These are phyloP conservation scores for Taenaris catops DNA, from an alignment of 2,888 invertebrate genomes.

Conservation along the genomic window DNA sequence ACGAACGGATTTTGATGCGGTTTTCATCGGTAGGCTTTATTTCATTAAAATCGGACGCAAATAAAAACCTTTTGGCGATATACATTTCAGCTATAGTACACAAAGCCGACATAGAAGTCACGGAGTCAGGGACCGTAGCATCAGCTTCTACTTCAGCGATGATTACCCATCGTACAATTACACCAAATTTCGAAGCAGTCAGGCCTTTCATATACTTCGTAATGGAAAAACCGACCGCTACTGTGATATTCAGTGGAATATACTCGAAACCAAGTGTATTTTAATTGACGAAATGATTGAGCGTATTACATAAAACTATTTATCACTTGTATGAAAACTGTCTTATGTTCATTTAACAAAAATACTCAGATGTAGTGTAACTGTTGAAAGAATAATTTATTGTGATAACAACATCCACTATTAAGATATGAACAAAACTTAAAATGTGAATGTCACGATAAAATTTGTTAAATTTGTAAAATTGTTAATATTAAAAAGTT, in stretches of 20 bases:
- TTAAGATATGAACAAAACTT: conserved; percentile 4
- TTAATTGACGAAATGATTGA: conserved; percentile 23
- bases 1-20: no score
- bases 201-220: conserved; percentile 84
- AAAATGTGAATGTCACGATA: conserved; percentile 4
- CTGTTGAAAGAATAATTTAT: background rate
- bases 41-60: no score
- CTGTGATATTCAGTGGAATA: conserved; percentile 83
- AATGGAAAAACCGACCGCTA: conserved; percentile 78
- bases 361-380: background rate
- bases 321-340: background rate
- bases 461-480: no score
- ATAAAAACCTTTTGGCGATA: no score
- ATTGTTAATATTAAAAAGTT: no score
- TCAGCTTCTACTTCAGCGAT: conserved; percentile 77
- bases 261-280: conserved; percentile 65
- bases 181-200: conserved; percentile 82
- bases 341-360: background rate
- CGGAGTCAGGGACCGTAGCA: conserved; percentile 87
- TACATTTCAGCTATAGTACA: conserved; percentile 83
- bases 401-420: background rate
- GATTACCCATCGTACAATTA: conserved; percentile 74
- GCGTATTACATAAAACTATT: background rate
- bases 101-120: conserved; percentile 86
- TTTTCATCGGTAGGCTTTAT: no score